Evolutionary conservation across 2,113 vertebrate genomes (phyloP).

Genomic region (Pelecanus crispus): DNA sequence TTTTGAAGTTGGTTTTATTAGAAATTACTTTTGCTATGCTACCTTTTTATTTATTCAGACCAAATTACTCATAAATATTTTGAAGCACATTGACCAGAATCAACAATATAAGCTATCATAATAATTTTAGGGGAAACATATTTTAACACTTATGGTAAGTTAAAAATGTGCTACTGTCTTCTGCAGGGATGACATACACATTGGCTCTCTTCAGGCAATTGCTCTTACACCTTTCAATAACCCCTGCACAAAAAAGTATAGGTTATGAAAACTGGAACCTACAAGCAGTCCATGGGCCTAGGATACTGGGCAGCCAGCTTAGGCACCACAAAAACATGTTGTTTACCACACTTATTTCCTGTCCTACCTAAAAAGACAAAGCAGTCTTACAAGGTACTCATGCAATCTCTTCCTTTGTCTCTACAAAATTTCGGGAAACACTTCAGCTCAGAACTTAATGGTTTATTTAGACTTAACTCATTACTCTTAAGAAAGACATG

Average conservation of each 20-base stretch:
- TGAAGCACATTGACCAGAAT: background rate
- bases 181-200: background rate
- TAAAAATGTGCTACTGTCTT: background rate
- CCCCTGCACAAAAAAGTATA: background rate
- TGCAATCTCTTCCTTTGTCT: background rate
- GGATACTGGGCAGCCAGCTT: background rate
- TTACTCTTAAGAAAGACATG: background rate
- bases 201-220: background rate
- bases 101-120: background rate
- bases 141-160: background rate
- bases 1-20: background rate
- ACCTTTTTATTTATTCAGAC: background rate
- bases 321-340: background rate
- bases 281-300: background rate
- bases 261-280: background rate
- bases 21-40: background rate
- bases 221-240: background rate
- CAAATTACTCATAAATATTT: background rate
- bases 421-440: background rate
- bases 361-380: background rate
- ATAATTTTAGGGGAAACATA: background rate
- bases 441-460: background rate
- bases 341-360: background rate
- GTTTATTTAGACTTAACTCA: background rate
- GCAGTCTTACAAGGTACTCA: background rate